Evolutionary conservation across 1,140 invertebrate genomes (phyloP).

Genomic region (Drosophila lowei): DNA sequence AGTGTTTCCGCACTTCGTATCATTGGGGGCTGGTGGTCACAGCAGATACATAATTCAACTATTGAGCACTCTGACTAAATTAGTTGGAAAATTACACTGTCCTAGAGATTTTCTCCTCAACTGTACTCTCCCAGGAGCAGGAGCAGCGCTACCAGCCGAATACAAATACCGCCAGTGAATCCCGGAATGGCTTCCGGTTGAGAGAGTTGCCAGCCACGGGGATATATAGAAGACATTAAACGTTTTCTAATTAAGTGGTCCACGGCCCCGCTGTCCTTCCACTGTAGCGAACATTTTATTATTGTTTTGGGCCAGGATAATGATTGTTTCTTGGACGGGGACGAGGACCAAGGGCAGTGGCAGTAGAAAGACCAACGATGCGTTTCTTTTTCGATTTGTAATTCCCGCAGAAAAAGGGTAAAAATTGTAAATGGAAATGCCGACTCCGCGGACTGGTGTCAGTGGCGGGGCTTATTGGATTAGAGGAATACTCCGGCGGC

Average conservation of each 20-base stretch:
- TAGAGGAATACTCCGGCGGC: conserved; percentile 34
- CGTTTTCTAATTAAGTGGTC: conserved; percentile 80
- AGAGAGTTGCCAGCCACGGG: conserved; percentile 28
- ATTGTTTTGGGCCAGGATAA: conserved; percentile 74
- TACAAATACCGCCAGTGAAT: conserved; percentile 32
- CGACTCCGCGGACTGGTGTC: conserved; percentile 9
- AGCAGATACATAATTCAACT: conserved; percentile 60
- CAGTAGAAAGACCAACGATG: conserved; percentile 30
- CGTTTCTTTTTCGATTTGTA: conserved; percentile 58
- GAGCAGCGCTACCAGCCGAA: neutral
- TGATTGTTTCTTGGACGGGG: conserved; percentile 58
- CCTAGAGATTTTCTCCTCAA: neutral
- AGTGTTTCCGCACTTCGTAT: conserved; percentile 36
- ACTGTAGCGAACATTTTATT: conserved; percentile 60
- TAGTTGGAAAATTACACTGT: conserved; percentile 77
- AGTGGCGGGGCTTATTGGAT: conserved; percentile 65
- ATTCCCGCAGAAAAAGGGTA: conserved; percentile 62
- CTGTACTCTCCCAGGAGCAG: neutral
- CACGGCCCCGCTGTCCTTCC: conserved; percentile 19
- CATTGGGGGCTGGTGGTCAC: conserved; percentile 6
- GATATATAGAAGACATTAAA: conserved; percentile 67
- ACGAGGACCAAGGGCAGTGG: conserved; percentile 12
- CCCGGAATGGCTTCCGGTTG: conserved; percentile 56
- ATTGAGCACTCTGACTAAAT: conserved; percentile 74
- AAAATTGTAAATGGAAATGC: conserved; percentile 27